Conservation (phyloP, 2,797 vertebrate species). For the Neosilurus mollespiculum region DNA sequence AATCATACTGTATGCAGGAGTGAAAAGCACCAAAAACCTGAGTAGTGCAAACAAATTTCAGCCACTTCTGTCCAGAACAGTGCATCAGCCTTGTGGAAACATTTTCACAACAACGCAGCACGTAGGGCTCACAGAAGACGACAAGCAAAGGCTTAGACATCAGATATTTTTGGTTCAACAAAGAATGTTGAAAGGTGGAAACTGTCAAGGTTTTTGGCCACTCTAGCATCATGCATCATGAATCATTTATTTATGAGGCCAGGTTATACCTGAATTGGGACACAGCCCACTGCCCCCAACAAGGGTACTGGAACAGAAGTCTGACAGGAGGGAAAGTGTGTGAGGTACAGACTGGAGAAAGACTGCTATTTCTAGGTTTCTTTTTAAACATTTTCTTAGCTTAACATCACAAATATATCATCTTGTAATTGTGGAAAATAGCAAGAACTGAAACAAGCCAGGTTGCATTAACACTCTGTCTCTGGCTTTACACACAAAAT, state of each 20-base stretch:
- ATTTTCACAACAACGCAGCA: not conserved
- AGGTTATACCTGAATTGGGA: constrained; percentile 45
- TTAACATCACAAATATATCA: not conserved
- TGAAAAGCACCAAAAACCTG: not conserved
- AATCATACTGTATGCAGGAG: not conserved
- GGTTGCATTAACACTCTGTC: not conserved
- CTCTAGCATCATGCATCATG: constrained; percentile 35
- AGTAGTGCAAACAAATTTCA: not conserved
- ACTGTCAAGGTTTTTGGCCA: not conserved
- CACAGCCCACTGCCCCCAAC: constrained; percentile 17
- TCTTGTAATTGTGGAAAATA: not conserved
- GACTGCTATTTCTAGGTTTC: too few species aligned
- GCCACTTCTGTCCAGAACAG: not conserved
- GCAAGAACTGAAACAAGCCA: not conserved
- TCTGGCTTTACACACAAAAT: not conserved
- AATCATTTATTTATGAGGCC: not conserved
- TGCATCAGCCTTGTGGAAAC: not conserved
- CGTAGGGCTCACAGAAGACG: too few species aligned
- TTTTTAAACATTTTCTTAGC: not conserved
- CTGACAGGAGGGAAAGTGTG: constrained; percentile 29
- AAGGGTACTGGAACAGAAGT: constrained; percentile 41
- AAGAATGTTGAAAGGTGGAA: not conserved
- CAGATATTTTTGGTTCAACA: not conserved
- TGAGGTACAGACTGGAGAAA: not conserved
- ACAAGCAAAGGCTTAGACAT: not conserved